A percentile compares a stretch with the other conserved stretches of the same genome.
Evolutionary conservation across 2,888 invertebrate genomes (phyloP).

Genomic region (Rotaria socialis): DNA sequence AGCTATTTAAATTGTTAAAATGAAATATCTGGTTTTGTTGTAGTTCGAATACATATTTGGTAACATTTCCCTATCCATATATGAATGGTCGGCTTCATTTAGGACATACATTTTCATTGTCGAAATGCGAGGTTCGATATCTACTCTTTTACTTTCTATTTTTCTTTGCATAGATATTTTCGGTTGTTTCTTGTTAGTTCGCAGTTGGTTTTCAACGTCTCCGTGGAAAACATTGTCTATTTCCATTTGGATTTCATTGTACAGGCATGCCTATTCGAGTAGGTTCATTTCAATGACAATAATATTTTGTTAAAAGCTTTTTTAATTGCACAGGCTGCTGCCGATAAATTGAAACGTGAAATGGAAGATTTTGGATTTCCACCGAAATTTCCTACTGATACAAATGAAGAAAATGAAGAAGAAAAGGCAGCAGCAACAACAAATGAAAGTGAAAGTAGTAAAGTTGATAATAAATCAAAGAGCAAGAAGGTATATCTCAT

Average conservation of each 20-base stretch:
- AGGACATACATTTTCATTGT: conserved; percentile 91
- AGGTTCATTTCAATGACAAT: conserved; percentile 62
- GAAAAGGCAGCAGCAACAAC: conserved; percentile 62
- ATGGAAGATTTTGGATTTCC: conserved; percentile 85
- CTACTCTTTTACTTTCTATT: conserved; percentile 58
- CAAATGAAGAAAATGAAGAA: conserved; percentile 57
- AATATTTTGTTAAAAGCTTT: not conserved
- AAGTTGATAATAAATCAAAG: conserved; percentile 75
- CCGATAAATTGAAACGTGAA: conserved; percentile 90
- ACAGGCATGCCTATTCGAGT: conserved; percentile 89
- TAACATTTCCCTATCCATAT: conserved; percentile 94
- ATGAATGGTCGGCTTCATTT: conserved; percentile 97
- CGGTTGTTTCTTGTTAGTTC: conserved; percentile 64
- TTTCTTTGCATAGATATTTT: not conserved
- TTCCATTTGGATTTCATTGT: conserved; percentile 96
- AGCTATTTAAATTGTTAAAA: not conserved
- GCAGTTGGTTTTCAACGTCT: conserved; percentile 83
- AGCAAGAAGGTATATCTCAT: conserved; percentile 71
- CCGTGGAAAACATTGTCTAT: conserved; percentile 81
- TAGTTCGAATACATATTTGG: conserved; percentile 74
- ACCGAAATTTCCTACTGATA: conserved; percentile 72
- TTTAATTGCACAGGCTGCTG: conserved; percentile 69
- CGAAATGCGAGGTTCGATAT: conserved; percentile 77
- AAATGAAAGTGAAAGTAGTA: conserved; percentile 49
- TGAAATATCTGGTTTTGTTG: not conserved